Base-by-base conservation (phyloP, 1,140 invertebrate genomes). In the Brachionus sp. region DNA sequence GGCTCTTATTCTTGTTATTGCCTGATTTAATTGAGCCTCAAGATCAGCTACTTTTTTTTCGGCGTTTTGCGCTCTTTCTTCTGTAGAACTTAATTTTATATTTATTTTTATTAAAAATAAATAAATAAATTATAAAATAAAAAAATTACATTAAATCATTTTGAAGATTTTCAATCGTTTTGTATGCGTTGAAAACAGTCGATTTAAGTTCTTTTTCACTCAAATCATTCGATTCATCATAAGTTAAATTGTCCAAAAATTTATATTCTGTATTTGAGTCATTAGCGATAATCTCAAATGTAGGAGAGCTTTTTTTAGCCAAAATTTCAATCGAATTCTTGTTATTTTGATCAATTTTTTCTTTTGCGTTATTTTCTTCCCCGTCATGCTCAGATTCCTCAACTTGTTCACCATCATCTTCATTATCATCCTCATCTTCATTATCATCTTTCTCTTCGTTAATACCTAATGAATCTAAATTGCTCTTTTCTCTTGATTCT, bases 141-240 rank as follows among this genome's bases (percentile, higher is more conserved):
- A 39, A 73, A 44, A 46, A 23, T 80, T 80, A 80, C 77, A 80
- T 80, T 19, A 80, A 64, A 62, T 57, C 50, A 62, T 80, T 80
- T 80, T 80, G 77, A 10, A 80, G 50, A 35, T 42, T 29, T 44
- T 66, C 50, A 3, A 80, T 80, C 10, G 77, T 80, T 44, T 57
- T 62, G 42, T 42, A 62, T 37, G 77, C 50, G 13, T 80, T 44
- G 23, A 80, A 80, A 23, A 80, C 77, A 13, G 50, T 80, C 1
- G 77, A 80, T 13, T 66, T 80, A 12, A 80, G 53, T 25, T 80
- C 77, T 5, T 80, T n/a, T 80, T 80, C 77, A 12, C 37, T 62
- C 37, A 80, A 80, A 64, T 80, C 46, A 46, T 75, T 75, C 23
- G 70, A 75, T 0, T 80, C 77, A 42, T 80, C 77, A 13, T 62